These are phyloP conservation scores for Helostoma temminkii DNA, from an alignment of 2,797 vertebrate species.

Conservation along the genomic window DNA sequence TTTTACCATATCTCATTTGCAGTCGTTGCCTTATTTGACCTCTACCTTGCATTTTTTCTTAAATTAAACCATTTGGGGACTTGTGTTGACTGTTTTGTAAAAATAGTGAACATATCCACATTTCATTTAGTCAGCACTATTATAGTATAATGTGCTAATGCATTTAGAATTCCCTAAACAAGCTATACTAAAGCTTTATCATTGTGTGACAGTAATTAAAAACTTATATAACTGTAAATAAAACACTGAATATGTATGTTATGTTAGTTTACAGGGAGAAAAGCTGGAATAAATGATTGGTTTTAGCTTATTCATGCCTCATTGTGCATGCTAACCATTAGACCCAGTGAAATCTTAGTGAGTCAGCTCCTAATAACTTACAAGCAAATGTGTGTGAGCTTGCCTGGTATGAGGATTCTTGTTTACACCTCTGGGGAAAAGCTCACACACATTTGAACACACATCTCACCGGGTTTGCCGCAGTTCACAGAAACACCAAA, in stretches of 20 bases:
- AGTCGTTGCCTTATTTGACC: constrained; percentile 18
- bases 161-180: not conserved
- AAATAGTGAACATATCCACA: not conserved
- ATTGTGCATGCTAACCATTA: constrained; percentile 38
- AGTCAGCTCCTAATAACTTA: constrained; percentile 32
- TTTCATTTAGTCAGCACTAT: constrained; percentile 5
- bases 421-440: constrained; percentile 12
- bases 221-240: no score
- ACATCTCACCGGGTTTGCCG: not conserved
- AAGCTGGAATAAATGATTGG: no score
- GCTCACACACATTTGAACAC: not conserved
- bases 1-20: constrained; percentile 1
- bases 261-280: no score
- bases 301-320: no score
- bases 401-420: constrained; percentile 2
- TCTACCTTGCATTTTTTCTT: not conserved
- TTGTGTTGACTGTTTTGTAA: constrained; percentile 7
- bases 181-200: not conserved
- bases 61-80: not conserved
- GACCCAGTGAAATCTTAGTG: constrained; percentile 26
- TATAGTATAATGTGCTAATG: not conserved
- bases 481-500: constrained; percentile 15
- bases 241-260: no score
- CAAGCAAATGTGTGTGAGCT: not conserved
- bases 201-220: not conserved